These are phyloP conservation scores for Mythimna impura DNA, from an alignment of 2,888 invertebrate species.

Conservation along the genomic window DNA sequence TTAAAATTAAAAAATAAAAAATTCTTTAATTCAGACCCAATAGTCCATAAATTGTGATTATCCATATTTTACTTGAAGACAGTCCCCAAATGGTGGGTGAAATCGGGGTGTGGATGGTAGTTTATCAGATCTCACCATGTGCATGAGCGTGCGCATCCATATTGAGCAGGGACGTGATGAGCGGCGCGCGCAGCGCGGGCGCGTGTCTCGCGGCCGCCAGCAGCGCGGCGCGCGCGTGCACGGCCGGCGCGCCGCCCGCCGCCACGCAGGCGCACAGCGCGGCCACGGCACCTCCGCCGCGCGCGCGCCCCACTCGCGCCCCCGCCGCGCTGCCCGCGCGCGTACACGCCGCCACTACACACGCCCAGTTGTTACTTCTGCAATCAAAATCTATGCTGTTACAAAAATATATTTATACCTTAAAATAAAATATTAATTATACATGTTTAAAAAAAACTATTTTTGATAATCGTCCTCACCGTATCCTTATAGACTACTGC, in stretches of 20 bases:
- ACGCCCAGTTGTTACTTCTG: constrained; percentile 95
- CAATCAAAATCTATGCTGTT: background rate
- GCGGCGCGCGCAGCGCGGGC: constrained; percentile 70
- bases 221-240: constrained; percentile 74
- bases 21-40: too few species aligned
- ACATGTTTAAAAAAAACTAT: too few species aligned
- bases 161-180: constrained; percentile 76
- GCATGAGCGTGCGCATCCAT: constrained; percentile 83
- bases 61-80: too few species aligned
- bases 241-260: constrained; percentile 72
- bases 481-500: too few species aligned
- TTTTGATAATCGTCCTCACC: too few species aligned
- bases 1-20: too few species aligned
- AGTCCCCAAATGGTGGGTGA: too few species aligned
- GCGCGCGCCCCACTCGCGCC: constrained; percentile 68
- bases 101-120: too few species aligned
- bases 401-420: too few species aligned
- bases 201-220: constrained; percentile 71
- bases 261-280: constrained; percentile 81
- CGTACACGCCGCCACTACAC: constrained; percentile 95
- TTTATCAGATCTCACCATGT: constrained; percentile 69
- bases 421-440: too few species aligned
- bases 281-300: constrained; percentile 76
- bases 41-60: too few species aligned
- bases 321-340: constrained; percentile 78